Conservation (phyloP, 2,888 invertebrate genomes). For the Ectemnius continuus region DNA sequence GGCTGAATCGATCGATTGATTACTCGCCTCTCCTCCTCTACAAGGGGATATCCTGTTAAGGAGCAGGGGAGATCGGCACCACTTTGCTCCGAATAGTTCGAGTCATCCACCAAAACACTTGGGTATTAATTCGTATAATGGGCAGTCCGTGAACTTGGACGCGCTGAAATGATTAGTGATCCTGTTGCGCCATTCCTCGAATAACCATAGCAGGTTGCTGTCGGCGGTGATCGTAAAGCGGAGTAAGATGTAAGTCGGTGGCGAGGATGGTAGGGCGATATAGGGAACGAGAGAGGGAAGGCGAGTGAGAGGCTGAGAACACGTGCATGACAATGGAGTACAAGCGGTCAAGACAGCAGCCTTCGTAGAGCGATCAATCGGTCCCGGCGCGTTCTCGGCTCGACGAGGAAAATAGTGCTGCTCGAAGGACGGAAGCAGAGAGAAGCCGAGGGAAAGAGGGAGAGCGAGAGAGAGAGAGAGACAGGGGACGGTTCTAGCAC, state of each 20-base stretch:
- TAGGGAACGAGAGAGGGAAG: constrained; percentile 2
- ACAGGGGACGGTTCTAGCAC: constrained; percentile 42
- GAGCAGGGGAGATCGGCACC: too few species aligned
- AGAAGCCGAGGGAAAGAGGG: neutral
- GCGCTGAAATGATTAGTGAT: too few species aligned
- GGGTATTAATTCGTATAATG: too few species aligned
- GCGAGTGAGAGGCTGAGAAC: constrained; percentile 37
- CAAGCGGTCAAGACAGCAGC: constrained; percentile 37
- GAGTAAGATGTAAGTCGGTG: neutral
- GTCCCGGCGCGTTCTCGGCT: constrained; percentile 29
- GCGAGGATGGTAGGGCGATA: constrained; percentile 6
- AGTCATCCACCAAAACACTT: too few species aligned
- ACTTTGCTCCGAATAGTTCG: too few species aligned
- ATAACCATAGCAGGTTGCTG: too few species aligned
- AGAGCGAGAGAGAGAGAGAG: constrained; percentile 7
- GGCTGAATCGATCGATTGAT: constrained; percentile 53
- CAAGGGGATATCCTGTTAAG: neutral
- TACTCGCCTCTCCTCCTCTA: constrained; percentile 38
- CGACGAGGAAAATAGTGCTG: constrained; percentile 47
- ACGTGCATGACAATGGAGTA: constrained; percentile 44
- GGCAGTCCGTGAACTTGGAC: too few species aligned
- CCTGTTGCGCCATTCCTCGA: too few species aligned
- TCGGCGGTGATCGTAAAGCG: neutral
- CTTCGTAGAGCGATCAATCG: constrained; percentile 54
- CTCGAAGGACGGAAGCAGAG: neutral